Evolutionary conservation across 2,888 invertebrate species (phyloP), one percentile per base, ranked within the genome.

Genomic region (Escarpia spicata): DNA sequence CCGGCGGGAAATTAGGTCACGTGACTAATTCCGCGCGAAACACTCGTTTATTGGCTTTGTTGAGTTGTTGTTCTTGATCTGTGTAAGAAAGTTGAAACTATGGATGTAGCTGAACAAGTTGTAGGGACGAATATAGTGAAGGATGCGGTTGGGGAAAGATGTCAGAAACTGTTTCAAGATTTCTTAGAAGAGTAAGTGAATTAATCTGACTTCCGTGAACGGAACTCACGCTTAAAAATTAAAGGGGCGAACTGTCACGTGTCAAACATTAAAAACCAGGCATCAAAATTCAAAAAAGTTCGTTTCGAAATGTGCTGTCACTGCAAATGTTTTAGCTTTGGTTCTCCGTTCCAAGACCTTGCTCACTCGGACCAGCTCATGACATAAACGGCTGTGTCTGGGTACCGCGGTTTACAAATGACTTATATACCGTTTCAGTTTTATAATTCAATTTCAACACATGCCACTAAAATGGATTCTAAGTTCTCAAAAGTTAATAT

Each of bases 121-220:
- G 94, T 95, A n/a, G 94, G 95, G 90, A 95, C 95, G 0, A 96
- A 96, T 92, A 95, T 95, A 94, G 96, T 96, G 75, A 98, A 98
- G 96, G 99, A 99, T 97, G 98, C 98, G 96, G 98, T 99, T 94
- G 99, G 99, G 94, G 97, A 98, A 90, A 97, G 99, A 93, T 98
- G 98, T 96, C 99, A 99, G 96, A 99, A 99, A 96, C 97, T 99
- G 90, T 99, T 99, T 96, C 98, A 99, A 96, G 99, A 98, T 96
- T 99, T 99, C 96, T 97, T 99, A 45, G 98, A 99, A 96, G 99
- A 98, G 98, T 99, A 95, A 95, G 96, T 95, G 44, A 91, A 75
- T 75, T 75, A 75, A 19, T 52, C 4, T 52, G 52, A 19, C 75
- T n/a, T 75, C 19, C n/a, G 75, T 75, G 26, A 26, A 26, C 52